A percentile compares a stretch with the other conserved stretches of the same genome.
phyloP scores from a whole-genome alignment of 2,113 vertebrate species.

The Todiramphus saurophagus region DNA sequence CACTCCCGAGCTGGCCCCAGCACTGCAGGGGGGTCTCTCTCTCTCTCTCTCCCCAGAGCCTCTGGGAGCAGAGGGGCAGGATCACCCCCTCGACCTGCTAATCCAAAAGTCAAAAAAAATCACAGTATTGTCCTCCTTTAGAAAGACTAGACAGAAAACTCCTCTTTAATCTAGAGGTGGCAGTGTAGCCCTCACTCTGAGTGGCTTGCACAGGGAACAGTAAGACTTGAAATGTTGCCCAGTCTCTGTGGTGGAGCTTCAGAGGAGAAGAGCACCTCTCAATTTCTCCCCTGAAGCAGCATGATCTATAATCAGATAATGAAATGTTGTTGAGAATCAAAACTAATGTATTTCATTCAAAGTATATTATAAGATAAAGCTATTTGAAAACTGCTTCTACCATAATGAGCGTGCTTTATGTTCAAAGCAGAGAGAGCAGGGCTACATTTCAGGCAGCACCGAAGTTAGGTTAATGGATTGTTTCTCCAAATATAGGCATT shows the following conservation, averaged over 20 bases:
- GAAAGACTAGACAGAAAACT: neutral
- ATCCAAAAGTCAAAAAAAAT: neutral
- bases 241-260: neutral
- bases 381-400: neutral
- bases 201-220: neutral
- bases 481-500: slow-evolving; percentile 19
- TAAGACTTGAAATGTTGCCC: neutral
- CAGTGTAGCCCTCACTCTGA: neutral
- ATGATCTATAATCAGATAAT: slow-evolving; percentile 56
- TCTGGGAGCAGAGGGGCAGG: too few relatives aligned
- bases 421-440: neutral
- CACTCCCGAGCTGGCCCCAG: too few relatives aligned
- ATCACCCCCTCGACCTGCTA: too few relatives aligned
- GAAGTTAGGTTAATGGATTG: neutral
- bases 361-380: slow-evolving; percentile 40
- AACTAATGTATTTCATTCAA: slow-evolving; percentile 37
- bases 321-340: slow-evolving; percentile 56
- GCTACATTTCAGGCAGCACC: neutral
- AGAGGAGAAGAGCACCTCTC: neutral
- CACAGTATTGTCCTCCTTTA: neutral
- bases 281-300: neutral
- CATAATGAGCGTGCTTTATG: slow-evolving; percentile 4
- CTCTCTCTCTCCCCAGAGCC: too few relatives aligned
- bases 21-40: too few relatives aligned
- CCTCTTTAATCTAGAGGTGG: neutral